These are phyloP conservation scores for Cheiracanthium punctorium DNA, from an alignment of 2,888 invertebrate species.

Conservation along the genomic window DNA sequence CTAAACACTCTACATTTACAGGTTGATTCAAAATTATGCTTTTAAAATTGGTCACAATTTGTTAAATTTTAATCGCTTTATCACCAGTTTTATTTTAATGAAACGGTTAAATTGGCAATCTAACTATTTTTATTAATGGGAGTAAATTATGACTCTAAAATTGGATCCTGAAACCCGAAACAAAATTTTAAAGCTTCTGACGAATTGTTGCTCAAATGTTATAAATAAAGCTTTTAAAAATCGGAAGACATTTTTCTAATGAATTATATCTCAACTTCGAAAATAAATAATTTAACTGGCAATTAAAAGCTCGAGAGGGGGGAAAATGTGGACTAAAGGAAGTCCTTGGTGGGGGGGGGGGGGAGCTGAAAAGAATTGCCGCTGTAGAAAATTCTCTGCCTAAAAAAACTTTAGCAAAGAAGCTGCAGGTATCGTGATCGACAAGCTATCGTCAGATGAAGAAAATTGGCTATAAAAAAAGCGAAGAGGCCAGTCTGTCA, in stretches of 20 bases:
- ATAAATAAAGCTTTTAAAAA: conserved; percentile 6
- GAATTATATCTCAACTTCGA: background rate
- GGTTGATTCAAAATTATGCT: no score
- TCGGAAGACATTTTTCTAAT: conserved; percentile 16
- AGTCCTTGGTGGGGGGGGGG: background rate
- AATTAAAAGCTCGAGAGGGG: background rate
- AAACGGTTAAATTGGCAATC: no score
- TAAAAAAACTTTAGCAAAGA: background rate
- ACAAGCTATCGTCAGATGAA: conserved; percentile 5
- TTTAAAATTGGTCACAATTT: no score
- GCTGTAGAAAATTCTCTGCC: conserved; percentile 17
- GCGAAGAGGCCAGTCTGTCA: background rate
- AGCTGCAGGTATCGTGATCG: conserved; percentile 1
- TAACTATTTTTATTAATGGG: conserved; percentile 10
- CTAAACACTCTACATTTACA: no score
- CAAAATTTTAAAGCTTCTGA: conserved; percentile 8
- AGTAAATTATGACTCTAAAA: conserved; percentile 9
- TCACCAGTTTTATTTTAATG: no score
- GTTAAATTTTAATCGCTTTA: no score
- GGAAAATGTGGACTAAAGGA: background rate
- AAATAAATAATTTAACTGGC: background rate
- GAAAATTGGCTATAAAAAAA: conserved; percentile 20
- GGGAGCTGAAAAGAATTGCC: background rate
- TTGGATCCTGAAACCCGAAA: background rate
- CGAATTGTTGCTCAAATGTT: background rate